Base-by-base conservation (phyloP, 2,113 vertebrate species). In the Carlito syrichta region DNA sequence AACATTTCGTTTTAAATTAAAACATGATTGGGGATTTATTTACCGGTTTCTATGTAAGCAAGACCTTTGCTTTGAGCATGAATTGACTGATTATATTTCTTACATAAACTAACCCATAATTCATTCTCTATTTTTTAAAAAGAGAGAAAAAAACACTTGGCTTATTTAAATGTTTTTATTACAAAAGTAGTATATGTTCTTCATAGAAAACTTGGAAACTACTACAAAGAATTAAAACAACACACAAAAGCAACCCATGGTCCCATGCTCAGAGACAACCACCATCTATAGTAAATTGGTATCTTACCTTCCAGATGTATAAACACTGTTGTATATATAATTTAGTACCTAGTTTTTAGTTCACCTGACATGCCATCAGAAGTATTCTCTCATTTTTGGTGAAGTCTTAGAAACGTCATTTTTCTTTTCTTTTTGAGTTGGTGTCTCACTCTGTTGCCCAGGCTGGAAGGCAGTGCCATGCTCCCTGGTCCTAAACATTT, bases 291-390 rank as follows among this genome's bases (percentile, higher is more conserved):
- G 40, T 8, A 16, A 27, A 17, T 10, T 17, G 38, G 35, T 3
- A 32, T 1, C 1, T 17, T 27, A 25, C 35, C 76, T 78, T 45
- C 68, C 8, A 1, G 71, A 9, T 2, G 4, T 32, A 17, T 20
- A 2, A 13, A 3, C n/a, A 45, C 0, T 0, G 23, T 19, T n/a
- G 23, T n/a, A 1, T 52, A n/a, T 19, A 62, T 1, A 52, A 10
- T 35, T 87, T 48, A 58, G 50, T 43, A 4, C n/a, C 38, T 32
- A 3, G 43, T 22, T 23, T 45, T 92, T 63, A 13, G 19, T 54
- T 50, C 25, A 4, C 45, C 20, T 74, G 89, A 25, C 35, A 2
- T 2, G 35, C 0, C 22, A 5, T 38, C 76, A 32, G 35, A 56
- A 68, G 14, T 5, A 22, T 9, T 23, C 4, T 23, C 62, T 83